These are phyloP conservation scores for Hydrolagus affinis DNA, from an alignment of 2,113 vertebrate genomes.

Conservation along the genomic window DNA sequence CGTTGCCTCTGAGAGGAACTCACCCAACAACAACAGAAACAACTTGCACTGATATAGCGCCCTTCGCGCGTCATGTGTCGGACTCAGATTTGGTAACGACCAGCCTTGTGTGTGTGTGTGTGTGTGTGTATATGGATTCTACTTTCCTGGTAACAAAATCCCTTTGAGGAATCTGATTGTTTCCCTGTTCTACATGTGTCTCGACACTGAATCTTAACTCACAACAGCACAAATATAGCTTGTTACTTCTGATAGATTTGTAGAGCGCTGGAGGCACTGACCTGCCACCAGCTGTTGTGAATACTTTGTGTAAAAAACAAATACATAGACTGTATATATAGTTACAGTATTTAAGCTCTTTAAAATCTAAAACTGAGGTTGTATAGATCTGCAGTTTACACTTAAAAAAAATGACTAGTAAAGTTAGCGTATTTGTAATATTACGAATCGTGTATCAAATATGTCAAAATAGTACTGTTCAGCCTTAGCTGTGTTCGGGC, in stretches of 20 bases:
- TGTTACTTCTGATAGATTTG: background rate
- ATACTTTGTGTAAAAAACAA: background rate
- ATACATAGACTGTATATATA: conserved; percentile 14
- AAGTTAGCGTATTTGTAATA: background rate
- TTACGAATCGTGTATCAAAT: conserved; percentile 1
- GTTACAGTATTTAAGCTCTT: conserved; percentile 17
- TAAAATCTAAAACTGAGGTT: conserved; percentile 10
- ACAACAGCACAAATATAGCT: background rate
- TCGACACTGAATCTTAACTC: background rate
- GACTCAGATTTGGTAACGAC: background rate
- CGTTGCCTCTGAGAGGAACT: too few relatives aligned
- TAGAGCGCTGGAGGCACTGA: background rate
- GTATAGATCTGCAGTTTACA: conserved; percentile 14
- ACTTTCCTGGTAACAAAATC: background rate
- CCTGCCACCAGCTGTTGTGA: conserved; percentile 20
- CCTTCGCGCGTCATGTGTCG: too few relatives aligned
- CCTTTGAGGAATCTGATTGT: background rate
- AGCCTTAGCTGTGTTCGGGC: background rate
- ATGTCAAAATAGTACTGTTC: conserved; percentile 11
- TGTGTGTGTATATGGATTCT: conserved; percentile 7
- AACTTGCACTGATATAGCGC: too few relatives aligned
- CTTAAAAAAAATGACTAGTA: conserved; percentile 9
- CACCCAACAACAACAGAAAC: too few relatives aligned
- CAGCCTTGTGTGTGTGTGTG: background rate
- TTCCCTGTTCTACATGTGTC: conserved; percentile 2